Conservation (phyloP, 2,113 vertebrate species). For the Cariama cristata region DNA sequence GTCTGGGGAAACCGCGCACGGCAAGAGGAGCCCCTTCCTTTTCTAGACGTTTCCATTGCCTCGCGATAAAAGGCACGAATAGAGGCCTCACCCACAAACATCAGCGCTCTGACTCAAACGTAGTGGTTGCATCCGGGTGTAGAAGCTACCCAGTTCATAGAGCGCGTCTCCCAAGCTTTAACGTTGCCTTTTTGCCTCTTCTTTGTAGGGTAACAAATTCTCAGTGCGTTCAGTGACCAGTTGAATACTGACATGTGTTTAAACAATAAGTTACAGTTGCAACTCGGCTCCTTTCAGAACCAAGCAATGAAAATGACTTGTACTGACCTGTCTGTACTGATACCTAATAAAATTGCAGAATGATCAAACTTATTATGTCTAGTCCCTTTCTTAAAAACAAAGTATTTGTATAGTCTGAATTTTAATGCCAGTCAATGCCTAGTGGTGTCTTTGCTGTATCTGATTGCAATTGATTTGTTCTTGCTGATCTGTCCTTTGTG, state of each 20-base stretch:
- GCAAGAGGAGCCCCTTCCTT: neutral
- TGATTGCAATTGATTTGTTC: neutral
- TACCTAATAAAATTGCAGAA: slow-evolving; percentile 44
- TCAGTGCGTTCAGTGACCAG: neutral
- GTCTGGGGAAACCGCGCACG: neutral
- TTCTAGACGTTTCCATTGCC: slow-evolving; percentile 17
- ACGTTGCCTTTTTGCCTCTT: neutral
- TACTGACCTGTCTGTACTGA: slow-evolving; percentile 18
- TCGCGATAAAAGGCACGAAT: neutral
- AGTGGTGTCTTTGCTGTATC: neutral
- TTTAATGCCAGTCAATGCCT: neutral
- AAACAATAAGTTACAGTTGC: neutral
- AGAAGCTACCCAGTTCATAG: neutral
- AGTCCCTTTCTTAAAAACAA: slow-evolving; percentile 8
- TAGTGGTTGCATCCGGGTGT: neutral
- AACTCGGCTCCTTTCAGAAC: neutral
- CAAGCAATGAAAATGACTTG: neutral
- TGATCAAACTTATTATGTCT: neutral
- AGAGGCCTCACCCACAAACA: neutral
- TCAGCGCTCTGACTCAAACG: neutral
- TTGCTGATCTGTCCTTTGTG: neutral
- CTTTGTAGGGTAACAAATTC: neutral
- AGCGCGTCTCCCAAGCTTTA: neutral
- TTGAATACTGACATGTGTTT: neutral
- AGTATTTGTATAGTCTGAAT: accelerated